phyloP scores from a whole-genome alignment of 2,888 invertebrate species.

The Prosapia bicincta region DNA sequence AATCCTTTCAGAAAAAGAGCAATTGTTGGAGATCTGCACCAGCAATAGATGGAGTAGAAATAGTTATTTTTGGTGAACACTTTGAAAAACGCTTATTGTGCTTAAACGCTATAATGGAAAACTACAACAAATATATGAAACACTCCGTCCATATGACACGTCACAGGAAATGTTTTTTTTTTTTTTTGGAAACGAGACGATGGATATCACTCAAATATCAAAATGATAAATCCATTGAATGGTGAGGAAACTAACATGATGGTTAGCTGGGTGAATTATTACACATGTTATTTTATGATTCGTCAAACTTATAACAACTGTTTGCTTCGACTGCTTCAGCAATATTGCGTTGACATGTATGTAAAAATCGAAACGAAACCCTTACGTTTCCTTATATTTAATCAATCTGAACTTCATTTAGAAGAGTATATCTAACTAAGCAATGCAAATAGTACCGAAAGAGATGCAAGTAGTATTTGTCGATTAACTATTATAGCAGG shows the following conservation, averaged over 20 bases:
- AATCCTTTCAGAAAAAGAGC: background rate
- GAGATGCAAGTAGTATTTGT: constrained; percentile 36
- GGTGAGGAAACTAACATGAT: constrained; percentile 14
- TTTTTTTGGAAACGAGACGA: constrained; percentile 40
- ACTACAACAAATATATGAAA: constrained; percentile 31
- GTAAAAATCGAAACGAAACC: constrained; percentile 44
- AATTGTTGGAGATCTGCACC: constrained; percentile 26
- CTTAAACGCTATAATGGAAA: constrained; percentile 28
- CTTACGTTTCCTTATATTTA: constrained; percentile 40
- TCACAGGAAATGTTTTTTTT: constrained; percentile 43
- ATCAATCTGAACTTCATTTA: constrained; percentile 41
- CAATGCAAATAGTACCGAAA: constrained; percentile 40
- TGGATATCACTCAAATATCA: constrained; percentile 38
- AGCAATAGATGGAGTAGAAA: constrained; percentile 20
- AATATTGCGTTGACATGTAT: constrained; percentile 44
- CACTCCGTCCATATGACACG: constrained; percentile 38
- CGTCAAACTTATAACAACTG: constrained; percentile 19
- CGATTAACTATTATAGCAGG: constrained; percentile 39
- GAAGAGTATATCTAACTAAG: constrained; percentile 43
- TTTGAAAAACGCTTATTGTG: constrained; percentile 33
- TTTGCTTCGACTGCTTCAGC: constrained; percentile 35
- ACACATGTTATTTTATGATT: constrained; percentile 31
- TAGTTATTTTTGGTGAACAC: constrained; percentile 19
- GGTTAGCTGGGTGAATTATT: constrained; percentile 36
- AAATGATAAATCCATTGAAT: constrained; percentile 23